Base-by-base conservation (phyloP, 2,888 invertebrate genomes). In the Aproaerema taeniolella region DNA sequence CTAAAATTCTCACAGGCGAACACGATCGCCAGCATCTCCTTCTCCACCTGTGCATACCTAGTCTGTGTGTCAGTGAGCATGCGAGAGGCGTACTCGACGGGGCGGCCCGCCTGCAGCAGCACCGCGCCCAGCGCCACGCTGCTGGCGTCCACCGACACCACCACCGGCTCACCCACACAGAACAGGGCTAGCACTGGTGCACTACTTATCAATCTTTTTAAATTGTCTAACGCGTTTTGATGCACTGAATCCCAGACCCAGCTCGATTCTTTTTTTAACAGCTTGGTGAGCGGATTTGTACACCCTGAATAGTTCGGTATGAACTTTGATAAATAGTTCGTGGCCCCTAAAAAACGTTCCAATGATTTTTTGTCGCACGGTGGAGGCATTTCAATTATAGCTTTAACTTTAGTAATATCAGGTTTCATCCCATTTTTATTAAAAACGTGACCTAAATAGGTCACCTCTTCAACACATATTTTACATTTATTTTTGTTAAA, bases 31-130 rank as follows among this genome's bases (percentile, higher is more conserved):
- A 47, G 28, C 31, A 52, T 25, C 26, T 53, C 50, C 15, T 50
- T 52, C 20, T 52, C 50, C 1, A 52, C 46, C 11, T 52, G 52
- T 3, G 52, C 49, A 24, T 49, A 49, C 24, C 49, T 14, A 6
- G 8, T 9, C 26, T 47, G 49, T 9, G 49, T 32, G 16, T 45
- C 45, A 1, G 45, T 45, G 31, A 45, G 42, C 6, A 45, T 50
- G 15, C 39, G 44, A 4, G 46, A 50, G 5, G 50, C 50, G 25
- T 41, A 50, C 38, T 49, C 46, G 1, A 49, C 45, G 4, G 49
- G 49, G 6, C 46, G 45, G 10, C 42, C 46, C n/a, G 13, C 36
- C 39, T 49, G 49, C 36, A 49, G 7, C 7, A 47, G 38, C 31
- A 42, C 47, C 6, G 46, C 46, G 14, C 49, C 45, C 36, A n/a